These are phyloP conservation scores for Zosterops borbonicus DNA, from an alignment of 2,113 vertebrate species.

Conservation along the genomic window DNA sequence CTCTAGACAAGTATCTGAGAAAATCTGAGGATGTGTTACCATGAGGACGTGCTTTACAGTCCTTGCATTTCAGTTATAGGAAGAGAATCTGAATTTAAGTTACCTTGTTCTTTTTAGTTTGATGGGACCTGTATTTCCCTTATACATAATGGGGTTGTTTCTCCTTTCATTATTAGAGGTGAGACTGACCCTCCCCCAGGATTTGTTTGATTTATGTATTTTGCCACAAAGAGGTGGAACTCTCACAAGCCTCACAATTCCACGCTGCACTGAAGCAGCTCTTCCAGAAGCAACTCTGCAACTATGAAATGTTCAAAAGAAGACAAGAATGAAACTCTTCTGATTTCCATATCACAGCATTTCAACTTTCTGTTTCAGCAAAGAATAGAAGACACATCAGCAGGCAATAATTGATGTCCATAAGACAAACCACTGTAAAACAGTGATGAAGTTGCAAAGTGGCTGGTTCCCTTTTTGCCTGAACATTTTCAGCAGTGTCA, in stretches of 20 bases:
- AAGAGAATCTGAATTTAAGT: not conserved
- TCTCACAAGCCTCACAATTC: not conserved
- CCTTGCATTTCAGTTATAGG: not conserved
- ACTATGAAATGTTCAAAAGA: not conserved
- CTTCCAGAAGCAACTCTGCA: not conserved
- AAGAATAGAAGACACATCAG: not conserved
- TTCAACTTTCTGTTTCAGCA: not conserved
- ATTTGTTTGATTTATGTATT: not conserved
- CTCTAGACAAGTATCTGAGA: not conserved
- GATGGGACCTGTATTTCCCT: not conserved
- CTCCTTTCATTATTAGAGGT: not conserved
- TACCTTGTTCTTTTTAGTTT: not conserved
- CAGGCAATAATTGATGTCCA: not conserved
- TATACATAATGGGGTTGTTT: not conserved
- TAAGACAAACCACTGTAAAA: not conserved
- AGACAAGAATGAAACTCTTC: not conserved
- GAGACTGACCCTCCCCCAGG: not conserved
- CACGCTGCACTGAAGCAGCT: not conserved
- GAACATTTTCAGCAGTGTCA: not conserved
- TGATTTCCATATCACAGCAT: not conserved
- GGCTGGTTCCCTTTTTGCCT: not conserved
- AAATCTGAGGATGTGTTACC: not conserved
- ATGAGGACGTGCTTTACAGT: not conserved
- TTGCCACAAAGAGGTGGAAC: not conserved
- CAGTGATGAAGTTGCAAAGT: not conserved